Evolutionary conservation across 1,140 invertebrate genomes (phyloP).

Genomic region (Sesamia nonagrioides): DNA sequence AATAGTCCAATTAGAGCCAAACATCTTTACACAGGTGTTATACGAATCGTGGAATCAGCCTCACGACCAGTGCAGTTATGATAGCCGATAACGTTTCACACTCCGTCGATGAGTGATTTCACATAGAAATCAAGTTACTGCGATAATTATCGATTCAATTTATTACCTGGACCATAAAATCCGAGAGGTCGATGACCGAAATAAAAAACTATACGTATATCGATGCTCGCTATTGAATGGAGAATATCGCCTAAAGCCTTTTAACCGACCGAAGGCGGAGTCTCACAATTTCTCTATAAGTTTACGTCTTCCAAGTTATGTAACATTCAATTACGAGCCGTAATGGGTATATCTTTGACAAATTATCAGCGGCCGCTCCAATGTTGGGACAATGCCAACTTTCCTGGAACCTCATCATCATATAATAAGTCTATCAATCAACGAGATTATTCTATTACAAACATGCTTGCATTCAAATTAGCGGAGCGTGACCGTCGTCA

Average conservation of each 20-base stretch:
- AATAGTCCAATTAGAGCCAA: conserved; percentile 66
- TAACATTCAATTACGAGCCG: conserved; percentile 78
- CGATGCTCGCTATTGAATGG: conserved; percentile 73
- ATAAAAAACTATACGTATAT: conserved; percentile 67
- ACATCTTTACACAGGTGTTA: conserved; percentile 63
- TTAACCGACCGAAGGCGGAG: conserved; percentile 69
- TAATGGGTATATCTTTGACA: conserved; percentile 73
- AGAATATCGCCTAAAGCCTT: conserved; percentile 77
- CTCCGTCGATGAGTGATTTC: conserved; percentile 71
- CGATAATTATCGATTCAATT: conserved; percentile 79
- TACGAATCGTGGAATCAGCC: conserved; percentile 62
- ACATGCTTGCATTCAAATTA: conserved; percentile 73
- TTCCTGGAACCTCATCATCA: conserved; percentile 71
- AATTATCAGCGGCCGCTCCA: conserved; percentile 64
- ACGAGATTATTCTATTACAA: conserved; percentile 70
- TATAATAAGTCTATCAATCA: conserved; percentile 78
- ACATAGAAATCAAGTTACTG: conserved; percentile 73
- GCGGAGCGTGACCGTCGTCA: conserved; percentile 71
- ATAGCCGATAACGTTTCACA: conserved; percentile 67
- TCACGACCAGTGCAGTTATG: conserved; percentile 60
- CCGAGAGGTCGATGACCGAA: conserved; percentile 71
- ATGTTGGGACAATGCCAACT: conserved; percentile 62
- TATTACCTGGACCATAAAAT: conserved; percentile 79
- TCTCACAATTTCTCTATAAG: conserved; percentile 76
- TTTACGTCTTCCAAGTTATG: conserved; percentile 68